Conservation (phyloP, 2,797 vertebrate species). For the Morelia viridis region DNA sequence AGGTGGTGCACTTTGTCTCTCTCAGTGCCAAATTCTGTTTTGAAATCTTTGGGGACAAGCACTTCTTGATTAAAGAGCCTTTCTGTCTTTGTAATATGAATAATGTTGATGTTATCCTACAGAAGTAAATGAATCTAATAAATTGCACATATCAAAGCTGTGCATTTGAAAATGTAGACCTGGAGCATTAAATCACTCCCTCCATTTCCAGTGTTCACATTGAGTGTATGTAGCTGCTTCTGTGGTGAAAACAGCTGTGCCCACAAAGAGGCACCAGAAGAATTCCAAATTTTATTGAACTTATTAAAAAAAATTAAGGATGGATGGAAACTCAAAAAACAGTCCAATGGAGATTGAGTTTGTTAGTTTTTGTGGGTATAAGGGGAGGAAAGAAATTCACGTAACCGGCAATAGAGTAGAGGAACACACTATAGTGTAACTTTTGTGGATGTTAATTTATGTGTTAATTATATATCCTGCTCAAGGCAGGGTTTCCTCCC, state of each 20-base stretch:
- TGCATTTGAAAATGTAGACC: neutral
- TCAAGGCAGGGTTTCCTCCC: neutral
- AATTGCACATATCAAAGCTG: neutral
- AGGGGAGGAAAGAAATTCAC: neutral
- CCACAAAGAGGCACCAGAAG: neutral
- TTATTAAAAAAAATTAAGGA: neutral
- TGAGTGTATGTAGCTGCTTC: neutral
- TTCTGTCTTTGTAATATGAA: neutral
- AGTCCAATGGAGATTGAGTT: neutral
- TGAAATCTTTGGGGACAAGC: neutral
- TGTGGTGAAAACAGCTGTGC: neutral
- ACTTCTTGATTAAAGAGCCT: neutral
- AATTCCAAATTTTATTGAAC: neutral
- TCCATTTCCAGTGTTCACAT: neutral
- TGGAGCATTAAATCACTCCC: neutral
- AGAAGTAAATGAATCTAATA: neutral
- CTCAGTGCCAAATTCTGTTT: neutral
- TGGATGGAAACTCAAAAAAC: neutral
- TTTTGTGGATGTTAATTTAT: neutral
- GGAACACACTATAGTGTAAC: neutral
- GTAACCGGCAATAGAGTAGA: neutral
- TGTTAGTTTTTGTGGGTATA: neutral
- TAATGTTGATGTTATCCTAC: neutral
- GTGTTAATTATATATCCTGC: neutral
- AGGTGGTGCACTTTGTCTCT: slow-evolving; percentile 19